phyloP scores from a whole-genome alignment of 2,113 vertebrate genomes.

The Marmota flaviventris region DNA sequence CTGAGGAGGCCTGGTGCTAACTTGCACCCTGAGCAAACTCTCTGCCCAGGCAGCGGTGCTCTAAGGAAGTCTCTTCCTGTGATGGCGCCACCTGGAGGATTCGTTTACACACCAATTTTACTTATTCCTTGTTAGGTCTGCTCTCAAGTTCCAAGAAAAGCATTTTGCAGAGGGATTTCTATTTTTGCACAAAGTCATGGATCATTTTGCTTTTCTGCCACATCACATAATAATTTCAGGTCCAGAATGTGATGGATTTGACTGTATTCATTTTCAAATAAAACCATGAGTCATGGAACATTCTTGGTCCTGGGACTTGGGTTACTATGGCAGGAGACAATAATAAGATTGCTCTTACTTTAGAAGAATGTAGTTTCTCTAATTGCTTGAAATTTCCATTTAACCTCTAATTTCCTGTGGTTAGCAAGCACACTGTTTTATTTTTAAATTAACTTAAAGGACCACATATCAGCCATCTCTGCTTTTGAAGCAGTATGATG shows the following conservation, averaged over 20 bases:
- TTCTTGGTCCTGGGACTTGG: conserved; percentile 23
- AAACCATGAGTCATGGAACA: conserved; percentile 59
- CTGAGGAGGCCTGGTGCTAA: no score
- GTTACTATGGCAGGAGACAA: neutral
- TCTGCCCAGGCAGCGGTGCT: neutral
- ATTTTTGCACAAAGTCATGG: conserved; percentile 64
- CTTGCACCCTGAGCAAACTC: neutral
- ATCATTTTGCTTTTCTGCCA: conserved; percentile 20
- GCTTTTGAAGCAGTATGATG: neutral
- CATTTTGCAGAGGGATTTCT: conserved; percentile 55
- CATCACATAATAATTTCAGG: conserved; percentile 30
- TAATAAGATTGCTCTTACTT: conserved; percentile 46
- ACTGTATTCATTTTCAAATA: conserved; percentile 64
- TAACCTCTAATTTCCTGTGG: conserved; percentile 6
- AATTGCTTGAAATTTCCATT: conserved; percentile 33
- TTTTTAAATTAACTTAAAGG: conserved; percentile 54
- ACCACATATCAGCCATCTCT: neutral
- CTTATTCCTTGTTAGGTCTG: neutral
- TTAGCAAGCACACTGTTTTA: neutral
- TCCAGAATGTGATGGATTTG: conserved; percentile 44
- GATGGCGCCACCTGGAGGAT: neutral
- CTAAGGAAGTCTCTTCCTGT: neutral
- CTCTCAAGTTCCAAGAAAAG: neutral
- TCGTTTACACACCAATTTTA: neutral
- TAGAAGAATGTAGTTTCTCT: conserved; percentile 34